Conservation (phyloP, 2,888 invertebrate species). For the Parnassius smintheus region DNA sequence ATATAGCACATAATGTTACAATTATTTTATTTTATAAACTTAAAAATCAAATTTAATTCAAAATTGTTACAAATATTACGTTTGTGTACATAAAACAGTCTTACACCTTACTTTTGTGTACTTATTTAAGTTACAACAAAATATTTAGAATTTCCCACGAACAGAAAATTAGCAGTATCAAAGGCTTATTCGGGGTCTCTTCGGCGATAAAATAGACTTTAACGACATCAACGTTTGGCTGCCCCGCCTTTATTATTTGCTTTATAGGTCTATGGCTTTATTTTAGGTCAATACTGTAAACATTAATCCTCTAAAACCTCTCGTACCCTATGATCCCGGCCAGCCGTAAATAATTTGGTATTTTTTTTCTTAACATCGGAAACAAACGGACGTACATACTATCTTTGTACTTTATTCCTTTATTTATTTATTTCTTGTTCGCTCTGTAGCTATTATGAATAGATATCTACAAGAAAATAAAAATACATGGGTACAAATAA, state of each 20-base stretch:
- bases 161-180: conserved; percentile 41
- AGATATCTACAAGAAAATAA: too few relatives aligned
- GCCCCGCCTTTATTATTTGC: conserved; percentile 51
- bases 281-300: conserved; percentile 35
- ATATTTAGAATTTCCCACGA: conserved; percentile 27
- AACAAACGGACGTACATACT: too few relatives aligned
- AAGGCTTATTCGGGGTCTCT: conserved; percentile 41
- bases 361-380: not conserved
- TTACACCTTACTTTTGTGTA: conserved; percentile 2
- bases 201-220: conserved; percentile 53
- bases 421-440: too few relatives aligned
- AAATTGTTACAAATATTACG: too few relatives aligned
- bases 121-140: conserved; percentile 3
- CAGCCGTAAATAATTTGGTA: not conserved
- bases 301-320: conserved; percentile 14
- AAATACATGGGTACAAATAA: too few relatives aligned
- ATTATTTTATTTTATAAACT: too few relatives aligned
- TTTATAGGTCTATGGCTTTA: conserved; percentile 45
- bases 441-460: too few relatives aligned
- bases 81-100: too few relatives aligned
- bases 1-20: too few relatives aligned
- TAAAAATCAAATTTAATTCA: too few relatives aligned
- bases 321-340: not conserved
- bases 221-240: conserved; percentile 45
- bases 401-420: too few relatives aligned